Evolutionary conservation across 2,113 vertebrate species (phyloP).

Genomic region (Rhinopomastus cyanomelas): DNA sequence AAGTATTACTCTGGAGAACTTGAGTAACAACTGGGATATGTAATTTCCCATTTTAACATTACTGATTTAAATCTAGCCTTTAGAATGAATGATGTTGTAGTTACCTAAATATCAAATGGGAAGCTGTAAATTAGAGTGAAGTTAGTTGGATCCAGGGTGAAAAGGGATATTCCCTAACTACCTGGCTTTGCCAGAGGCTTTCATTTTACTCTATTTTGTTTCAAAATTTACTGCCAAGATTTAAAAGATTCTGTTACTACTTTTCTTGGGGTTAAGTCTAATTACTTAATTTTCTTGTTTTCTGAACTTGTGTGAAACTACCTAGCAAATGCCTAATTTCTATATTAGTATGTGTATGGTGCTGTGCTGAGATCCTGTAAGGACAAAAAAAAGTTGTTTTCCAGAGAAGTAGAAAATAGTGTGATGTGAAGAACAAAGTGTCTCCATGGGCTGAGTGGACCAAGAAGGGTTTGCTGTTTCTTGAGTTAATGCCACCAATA

Average conservation of each 20-base stretch:
- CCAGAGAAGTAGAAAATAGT: neutral
- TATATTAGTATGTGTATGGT: neutral
- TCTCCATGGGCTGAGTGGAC: neutral
- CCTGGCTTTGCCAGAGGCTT: neutral
- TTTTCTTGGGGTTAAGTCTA: neutral
- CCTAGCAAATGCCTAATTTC: neutral
- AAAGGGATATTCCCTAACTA: neutral
- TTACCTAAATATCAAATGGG: neutral
- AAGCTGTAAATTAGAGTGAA: neutral
- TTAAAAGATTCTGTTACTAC: neutral
- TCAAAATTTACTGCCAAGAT: neutral
- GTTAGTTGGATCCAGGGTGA: neutral
- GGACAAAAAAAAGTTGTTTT: neutral
- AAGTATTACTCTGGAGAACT: conserved; percentile 19
- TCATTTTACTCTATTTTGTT: neutral
- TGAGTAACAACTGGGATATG: conserved; percentile 17
- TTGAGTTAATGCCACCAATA: neutral
- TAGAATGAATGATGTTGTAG: neutral
- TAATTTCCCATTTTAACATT: conserved; percentile 12
- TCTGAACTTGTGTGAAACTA: neutral
- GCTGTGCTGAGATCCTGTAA: neutral
- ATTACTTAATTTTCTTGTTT: neutral
- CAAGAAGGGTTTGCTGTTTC: neutral
- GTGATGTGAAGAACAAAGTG: neutral
- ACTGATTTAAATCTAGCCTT: conserved; percentile 10